Conservation (phyloP, 2,888 invertebrate species). For the Metalampra italica region DNA sequence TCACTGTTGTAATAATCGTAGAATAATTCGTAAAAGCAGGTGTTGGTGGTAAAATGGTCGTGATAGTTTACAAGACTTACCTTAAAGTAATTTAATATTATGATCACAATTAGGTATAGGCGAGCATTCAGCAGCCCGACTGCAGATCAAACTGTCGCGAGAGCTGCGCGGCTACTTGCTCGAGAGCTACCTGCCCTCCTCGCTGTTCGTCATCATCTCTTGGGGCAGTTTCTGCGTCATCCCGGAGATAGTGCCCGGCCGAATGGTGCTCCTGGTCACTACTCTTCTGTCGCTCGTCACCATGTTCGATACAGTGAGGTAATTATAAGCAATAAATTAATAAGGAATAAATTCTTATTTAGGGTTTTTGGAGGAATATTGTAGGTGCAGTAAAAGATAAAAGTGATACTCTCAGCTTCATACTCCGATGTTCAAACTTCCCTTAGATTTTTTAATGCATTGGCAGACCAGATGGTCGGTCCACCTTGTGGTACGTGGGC, state of each 20-base stretch:
- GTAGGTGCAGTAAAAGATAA: background rate
- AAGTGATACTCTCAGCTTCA: no score
- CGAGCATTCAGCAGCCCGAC: constrained; percentile 79
- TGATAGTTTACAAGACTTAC: no score
- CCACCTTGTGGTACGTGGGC: no score
- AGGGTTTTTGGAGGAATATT: background rate
- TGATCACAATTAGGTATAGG: constrained; percentile 47
- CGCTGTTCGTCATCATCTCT: constrained; percentile 81
- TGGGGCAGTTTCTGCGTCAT: constrained; percentile 84
- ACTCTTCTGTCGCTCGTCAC: constrained; percentile 81
- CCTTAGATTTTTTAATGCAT: no score
- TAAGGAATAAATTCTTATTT: background rate
- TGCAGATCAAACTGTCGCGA: constrained; percentile 79
- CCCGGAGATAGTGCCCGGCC: constrained; percentile 81
- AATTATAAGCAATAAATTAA: constrained; percentile 3
- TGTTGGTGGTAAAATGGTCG: no score
- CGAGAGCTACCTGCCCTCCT: constrained; percentile 81
- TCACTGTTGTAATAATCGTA: no score
- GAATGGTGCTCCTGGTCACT: constrained; percentile 81
- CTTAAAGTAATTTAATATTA: background rate
- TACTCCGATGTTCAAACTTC: no score
- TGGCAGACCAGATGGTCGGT: no score
- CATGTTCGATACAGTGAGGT: constrained; percentile 83
- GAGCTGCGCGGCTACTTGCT: constrained; percentile 80
- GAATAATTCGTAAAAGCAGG: no score